Base-by-base conservation (phyloP, 2,888 invertebrate species). In the Apeira syringaria region DNA sequence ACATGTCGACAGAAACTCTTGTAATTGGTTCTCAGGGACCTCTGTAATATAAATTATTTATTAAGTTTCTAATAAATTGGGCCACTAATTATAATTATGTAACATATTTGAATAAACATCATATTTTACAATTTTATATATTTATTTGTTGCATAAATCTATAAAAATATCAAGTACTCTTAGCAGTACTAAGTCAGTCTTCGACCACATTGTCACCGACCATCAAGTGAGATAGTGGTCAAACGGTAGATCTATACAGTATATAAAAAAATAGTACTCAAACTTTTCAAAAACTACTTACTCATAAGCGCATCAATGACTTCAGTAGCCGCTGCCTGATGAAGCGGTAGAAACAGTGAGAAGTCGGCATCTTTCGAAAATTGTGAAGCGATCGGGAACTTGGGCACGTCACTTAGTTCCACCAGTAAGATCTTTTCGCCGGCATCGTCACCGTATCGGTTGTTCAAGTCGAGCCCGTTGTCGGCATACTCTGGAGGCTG, bases 261-360 rank as follows among this genome's bases (percentile, higher is more conserved):
- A n/a, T n/a, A n/a, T n/a, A n/a, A n/a, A n/a, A n/a, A n/a, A n/a
- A n/a, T n/a, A n/a, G n/a, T n/a, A n/a, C n/a, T n/a, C n/a, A n/a
- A n/a, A n/a, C n/a, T n/a, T 47, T 15, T 15, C 4, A 15, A 15
- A 2, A 15, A 4, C 4, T 2, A 74, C 70, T 87, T 77, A 92
- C 95, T 89, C 87, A 95, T 80, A 38, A 96, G 93, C 12, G 93
- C 85, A 36, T 93, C 91, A 36, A 95, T 94, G 44, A 97, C 91
- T 52, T 92, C 89, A 0, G 91, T 91, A 3, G 96, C 95, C 70
- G 95, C 92, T 34, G 88, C 86, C 28, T 94, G 92, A 71, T 97
- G 97, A 9, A 74, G 82, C 0, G 94, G 93, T 44, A 94, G 90
- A 67, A 96, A 96, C 9, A 95, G 81, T 0, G 96, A 95, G 77